phyloP scores from a whole-genome alignment of 2,888 invertebrate genomes.

The Galerucella pusilla region DNA sequence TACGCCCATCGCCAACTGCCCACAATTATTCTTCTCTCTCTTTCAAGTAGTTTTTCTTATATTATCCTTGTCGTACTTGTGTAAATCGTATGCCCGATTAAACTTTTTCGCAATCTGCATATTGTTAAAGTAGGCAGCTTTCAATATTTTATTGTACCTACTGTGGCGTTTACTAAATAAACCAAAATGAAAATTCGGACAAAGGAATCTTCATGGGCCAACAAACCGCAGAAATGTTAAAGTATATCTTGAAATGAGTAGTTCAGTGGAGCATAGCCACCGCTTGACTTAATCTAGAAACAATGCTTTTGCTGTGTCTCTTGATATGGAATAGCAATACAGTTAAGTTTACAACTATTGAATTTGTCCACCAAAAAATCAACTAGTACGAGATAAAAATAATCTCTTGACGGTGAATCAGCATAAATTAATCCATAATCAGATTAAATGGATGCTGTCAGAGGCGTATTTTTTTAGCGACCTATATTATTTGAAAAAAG shows the following conservation, averaged over 20 bases:
- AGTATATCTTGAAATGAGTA: constrained; percentile 25
- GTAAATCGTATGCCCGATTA: too few species aligned
- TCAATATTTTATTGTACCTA: neutral
- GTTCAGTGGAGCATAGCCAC: constrained; percentile 20
- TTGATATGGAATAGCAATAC: constrained; percentile 21
- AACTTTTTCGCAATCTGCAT: too few species aligned
- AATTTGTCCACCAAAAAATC: constrained; percentile 20
- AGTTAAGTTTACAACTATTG: constrained; percentile 32
- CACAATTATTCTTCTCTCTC: too few species aligned
- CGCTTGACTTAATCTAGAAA: constrained; percentile 7
- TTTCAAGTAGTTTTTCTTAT: too few species aligned
- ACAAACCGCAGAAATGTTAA: constrained; percentile 24
- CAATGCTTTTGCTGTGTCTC: constrained; percentile 20
- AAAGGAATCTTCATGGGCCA: constrained; percentile 23
- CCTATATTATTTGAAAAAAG: too few species aligned
- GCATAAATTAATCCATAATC: constrained; percentile 21
- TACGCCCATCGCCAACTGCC: too few species aligned
- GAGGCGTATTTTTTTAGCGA: too few species aligned
- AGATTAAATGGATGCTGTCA: constrained; percentile 14
- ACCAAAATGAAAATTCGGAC: neutral
- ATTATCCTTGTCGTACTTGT: too few species aligned
- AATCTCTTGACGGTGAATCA: constrained; percentile 25
- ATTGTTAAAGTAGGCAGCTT: neutral
- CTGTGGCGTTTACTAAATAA: neutral
- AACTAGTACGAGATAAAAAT: constrained; percentile 14